These are phyloP conservation scores for Oryctes rhinoceros DNA, from an alignment of 1,140 invertebrate genomes.

Conservation along the genomic window DNA sequence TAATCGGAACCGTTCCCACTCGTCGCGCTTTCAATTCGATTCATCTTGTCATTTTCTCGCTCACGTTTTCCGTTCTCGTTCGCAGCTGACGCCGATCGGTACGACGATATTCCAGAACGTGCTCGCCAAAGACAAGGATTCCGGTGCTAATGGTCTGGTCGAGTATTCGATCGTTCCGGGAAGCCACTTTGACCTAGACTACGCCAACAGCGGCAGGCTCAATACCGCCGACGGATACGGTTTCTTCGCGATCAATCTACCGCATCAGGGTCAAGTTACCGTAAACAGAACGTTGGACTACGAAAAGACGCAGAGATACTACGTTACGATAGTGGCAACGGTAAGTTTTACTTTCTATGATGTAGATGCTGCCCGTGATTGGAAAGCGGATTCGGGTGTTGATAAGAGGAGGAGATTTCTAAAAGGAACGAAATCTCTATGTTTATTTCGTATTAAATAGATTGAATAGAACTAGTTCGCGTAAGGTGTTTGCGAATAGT, in stretches of 20 bases:
- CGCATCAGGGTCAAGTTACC: conserved; percentile 89
- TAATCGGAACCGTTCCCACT: too few relatives aligned
- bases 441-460: neutral
- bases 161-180: conserved; percentile 80
- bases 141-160: conserved; percentile 85
- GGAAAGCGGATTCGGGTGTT: neutral
- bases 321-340: conserved; percentile 87
- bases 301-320: conserved; percentile 87
- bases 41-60: neutral
- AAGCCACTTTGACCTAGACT: conserved; percentile 64
- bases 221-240: conserved; percentile 81
- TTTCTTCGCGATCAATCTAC: conserved; percentile 84
- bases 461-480: neutral
- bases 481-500: neutral
- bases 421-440: neutral
- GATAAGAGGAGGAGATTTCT: neutral
- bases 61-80: conserved; percentile 47
- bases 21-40: too few relatives aligned
- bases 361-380: neutral
- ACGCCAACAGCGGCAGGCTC: conserved; percentile 65
- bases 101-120: conserved; percentile 87
- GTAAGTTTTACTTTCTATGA: conserved; percentile 69
- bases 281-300: conserved; percentile 90
- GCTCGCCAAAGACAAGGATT: conserved; percentile 84
- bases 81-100: conserved; percentile 85